phyloP scores from a whole-genome alignment of 2,888 invertebrate genomes.

The Thera britannica region DNA sequence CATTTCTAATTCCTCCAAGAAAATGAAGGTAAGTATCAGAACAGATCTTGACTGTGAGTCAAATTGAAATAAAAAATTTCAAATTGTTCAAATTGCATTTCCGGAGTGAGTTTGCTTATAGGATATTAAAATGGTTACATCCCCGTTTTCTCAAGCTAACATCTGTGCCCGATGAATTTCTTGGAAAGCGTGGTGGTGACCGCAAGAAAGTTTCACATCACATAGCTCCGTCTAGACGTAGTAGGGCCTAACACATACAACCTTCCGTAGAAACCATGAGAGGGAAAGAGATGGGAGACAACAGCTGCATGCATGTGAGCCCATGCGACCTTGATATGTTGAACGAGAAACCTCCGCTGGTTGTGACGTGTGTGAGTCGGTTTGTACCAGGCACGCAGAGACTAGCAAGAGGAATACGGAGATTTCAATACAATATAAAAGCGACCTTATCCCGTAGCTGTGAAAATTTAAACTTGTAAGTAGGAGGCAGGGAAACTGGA shows the following conservation, averaged over 20 bases:
- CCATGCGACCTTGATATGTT: constrained; percentile 76
- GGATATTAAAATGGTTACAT: constrained; percentile 9
- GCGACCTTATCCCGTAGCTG: constrained; percentile 27
- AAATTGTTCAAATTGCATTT: not conserved
- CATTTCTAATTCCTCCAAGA: no score
- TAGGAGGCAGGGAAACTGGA: constrained; percentile 39
- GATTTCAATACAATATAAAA: constrained; percentile 34
- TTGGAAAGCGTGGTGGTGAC: constrained; percentile 61
- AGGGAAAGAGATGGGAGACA: constrained; percentile 55
- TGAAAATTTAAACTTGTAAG: constrained; percentile 39
- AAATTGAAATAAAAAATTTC: no score
- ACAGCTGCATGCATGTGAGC: constrained; percentile 67
- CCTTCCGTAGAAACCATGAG: constrained; percentile 51
- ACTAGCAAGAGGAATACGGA: constrained; percentile 46
- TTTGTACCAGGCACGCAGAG: constrained; percentile 73
- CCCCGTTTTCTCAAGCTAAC: constrained; percentile 39
- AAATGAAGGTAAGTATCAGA: no score
- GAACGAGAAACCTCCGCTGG: constrained; percentile 62
- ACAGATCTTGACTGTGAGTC: no score
- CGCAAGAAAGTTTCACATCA: constrained; percentile 69
- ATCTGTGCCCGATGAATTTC: constrained; percentile 51
- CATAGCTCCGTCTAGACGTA: constrained; percentile 62
- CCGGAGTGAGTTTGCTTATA: not conserved
- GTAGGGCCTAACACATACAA: constrained; percentile 48
- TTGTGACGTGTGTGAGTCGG: constrained; percentile 68